Base-by-base conservation (phyloP, 2,888 invertebrate species). In the Rambutsinella grinnellia region DNA sequence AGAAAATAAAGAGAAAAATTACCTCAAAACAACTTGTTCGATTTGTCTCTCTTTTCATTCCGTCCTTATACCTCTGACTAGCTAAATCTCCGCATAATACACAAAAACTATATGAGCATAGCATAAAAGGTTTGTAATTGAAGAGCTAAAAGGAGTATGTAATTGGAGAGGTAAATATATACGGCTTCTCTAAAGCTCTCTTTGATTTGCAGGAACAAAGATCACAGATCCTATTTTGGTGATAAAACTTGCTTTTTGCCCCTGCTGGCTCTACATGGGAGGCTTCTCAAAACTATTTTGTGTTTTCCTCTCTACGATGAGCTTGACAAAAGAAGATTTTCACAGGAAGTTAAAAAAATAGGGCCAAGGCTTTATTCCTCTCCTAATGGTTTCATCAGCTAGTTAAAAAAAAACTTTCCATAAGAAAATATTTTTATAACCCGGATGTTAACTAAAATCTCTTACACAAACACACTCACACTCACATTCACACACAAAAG, bases 1-100 rank as follows among this genome's bases (percentile, higher is more conserved):
- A 63, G 19, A 44, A n/a, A 6, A 36, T 28, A 36, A 53, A 21
- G 15, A 46, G 47, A 47, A 21, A 8, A 56, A 61, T 70, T 70
- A 70, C 70, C 70, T 70, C 61, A 70, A 44, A 66, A 70, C 62
- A 62, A 70, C 56, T 70, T 70, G 56, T 70, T 62, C 46, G 62
- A 47, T 62, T 62, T 70, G 62, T 54, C 62, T 56, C 70, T 62
- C 70, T 70, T 70, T 70, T 70, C 70, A 70, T 70, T 70, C 70
- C 70, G 70, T 70, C 62, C 70, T 70, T 62, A 69, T 53, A 62
- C 70, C 28, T 21, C 70, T 70, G 54, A 2, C 36, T 62, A 47
- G 47, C 62, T 56, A 62, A 62, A 54, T 44, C 62, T 36, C 26
- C 23, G 70, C 62, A 70, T 62, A 62, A 70, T 56, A 62, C 23